Base-by-base conservation (phyloP, 2,113 vertebrate genomes). In the Pterocles orientalis region DNA sequence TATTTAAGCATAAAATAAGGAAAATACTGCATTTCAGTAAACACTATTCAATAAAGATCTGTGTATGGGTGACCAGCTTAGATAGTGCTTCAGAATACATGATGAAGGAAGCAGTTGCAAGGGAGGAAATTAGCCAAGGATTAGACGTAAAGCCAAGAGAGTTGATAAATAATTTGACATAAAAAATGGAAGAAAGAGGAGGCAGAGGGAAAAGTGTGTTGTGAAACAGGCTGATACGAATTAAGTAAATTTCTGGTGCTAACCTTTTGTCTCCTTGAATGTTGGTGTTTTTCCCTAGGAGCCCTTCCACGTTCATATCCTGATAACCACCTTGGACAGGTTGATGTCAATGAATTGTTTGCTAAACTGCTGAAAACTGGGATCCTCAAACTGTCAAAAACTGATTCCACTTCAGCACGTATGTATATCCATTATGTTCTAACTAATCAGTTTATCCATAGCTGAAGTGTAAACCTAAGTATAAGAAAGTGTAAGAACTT, bases 291-390 rank as follows among this genome's bases (percentile, higher is more conserved):
- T 82, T 71, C 25, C 21, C 6, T 87, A 98, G 98, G 98, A 43
- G 82, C 75, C 10, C 92, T 98, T 93, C 97, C 98, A 50, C 98
- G 98, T 97, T 95, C 98, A 34, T 98, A 98, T 51, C 96, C 98
- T 61, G 99, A 99, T 97, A 99, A 99, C 97, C 99, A 99, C 97
- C 98, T 99, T 23, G 99, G 99, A 26, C 99, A 99, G 95, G 96
- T 99, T 24, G 99, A 99, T 95, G 99, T 99, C 61, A 99, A 99
- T 90, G 99, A 99, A 88, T 97, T 99, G 48, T 98, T 99, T 79
- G 97, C 99, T 94, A 99, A 99, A 96, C 98, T 99, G 86, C 97
- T 99, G 92, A 98, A 98, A 92, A 99, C 97, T 39, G 99, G 99
- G 94, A 99, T 99, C 96, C 99, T 99, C 84, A 99, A 99, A 94